Conservation (phyloP, 2,888 invertebrate species). For the Cyclophora punctaria region DNA sequence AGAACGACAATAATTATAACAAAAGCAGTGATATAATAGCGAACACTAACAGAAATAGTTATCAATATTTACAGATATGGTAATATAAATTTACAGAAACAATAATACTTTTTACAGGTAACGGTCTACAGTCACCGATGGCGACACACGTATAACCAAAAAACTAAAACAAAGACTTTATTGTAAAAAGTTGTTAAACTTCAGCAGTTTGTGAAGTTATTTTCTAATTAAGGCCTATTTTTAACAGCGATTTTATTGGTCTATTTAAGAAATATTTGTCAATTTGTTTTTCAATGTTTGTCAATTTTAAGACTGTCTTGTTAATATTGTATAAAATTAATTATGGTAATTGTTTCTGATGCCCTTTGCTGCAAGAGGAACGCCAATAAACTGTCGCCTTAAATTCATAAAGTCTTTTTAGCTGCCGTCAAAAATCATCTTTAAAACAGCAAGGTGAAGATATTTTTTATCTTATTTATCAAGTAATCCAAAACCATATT, state of each 20-base stretch:
- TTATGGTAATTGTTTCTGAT: slow-evolving; percentile 7
- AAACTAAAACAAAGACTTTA: slow-evolving; percentile 10
- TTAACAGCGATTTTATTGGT: slow-evolving; percentile 2
- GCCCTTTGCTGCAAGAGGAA: no score
- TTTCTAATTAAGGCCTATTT: slow-evolving; percentile 13
- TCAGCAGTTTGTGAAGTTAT: slow-evolving; percentile 20
- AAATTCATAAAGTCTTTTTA: no score
- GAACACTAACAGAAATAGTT: no score
- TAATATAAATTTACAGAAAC: no score
- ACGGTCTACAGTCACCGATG: slow-evolving; percentile 63
- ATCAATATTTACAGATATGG: no score
- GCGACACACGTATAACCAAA: slow-evolving; percentile 77
- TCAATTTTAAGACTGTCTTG: slow-evolving; percentile 64
- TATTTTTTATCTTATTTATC: no score
- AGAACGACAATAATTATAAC: no score
- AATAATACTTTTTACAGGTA: slow-evolving; percentile 47
- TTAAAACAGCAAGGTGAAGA: no score
- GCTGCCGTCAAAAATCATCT: no score
- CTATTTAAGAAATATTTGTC: slow-evolving; percentile 20
- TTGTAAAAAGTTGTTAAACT: slow-evolving; percentile 18
- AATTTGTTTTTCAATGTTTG: slow-evolving; percentile 28
- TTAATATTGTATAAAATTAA: slow-evolving; percentile 27
- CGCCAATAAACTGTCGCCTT: no score
- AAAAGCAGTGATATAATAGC: no score
- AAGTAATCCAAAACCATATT: no score